phyloP scores from a whole-genome alignment of 2,113 vertebrate genomes.

The Crotalus tigris region DNA sequence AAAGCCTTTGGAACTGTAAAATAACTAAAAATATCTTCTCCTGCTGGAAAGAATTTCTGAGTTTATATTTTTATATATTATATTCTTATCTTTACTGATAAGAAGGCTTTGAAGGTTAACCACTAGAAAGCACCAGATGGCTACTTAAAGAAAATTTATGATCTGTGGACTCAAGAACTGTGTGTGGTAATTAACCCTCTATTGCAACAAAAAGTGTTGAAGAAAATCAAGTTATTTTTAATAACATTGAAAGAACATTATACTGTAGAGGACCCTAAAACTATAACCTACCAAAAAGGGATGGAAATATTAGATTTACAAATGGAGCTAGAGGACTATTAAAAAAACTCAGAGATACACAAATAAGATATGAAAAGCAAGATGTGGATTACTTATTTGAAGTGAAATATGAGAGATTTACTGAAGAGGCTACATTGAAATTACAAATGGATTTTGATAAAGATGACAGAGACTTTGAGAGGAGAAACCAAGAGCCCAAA shows the following conservation, averaged over 20 bases:
- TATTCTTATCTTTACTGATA: background rate
- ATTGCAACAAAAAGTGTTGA: background rate
- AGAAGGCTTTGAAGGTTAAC: background rate
- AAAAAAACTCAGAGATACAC: background rate
- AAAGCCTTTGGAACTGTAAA: background rate
- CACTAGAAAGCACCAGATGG: background rate
- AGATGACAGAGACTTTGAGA: background rate
- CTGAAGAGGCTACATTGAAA: background rate
- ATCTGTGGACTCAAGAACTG: background rate
- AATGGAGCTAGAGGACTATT: background rate
- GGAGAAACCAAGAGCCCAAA: background rate
- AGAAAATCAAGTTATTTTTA: background rate
- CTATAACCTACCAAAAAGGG: background rate
- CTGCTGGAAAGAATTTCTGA: background rate
- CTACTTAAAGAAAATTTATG: background rate
- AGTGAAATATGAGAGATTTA: background rate
- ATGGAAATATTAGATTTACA: background rate
- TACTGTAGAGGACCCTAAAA: background rate
- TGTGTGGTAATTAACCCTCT: background rate
- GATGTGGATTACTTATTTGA: background rate
- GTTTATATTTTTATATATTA: background rate
- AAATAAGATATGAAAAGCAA: background rate
- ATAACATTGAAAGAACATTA: background rate
- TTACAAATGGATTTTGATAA: background rate
- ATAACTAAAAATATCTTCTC: background rate